phyloP scores from a whole-genome alignment of 1,140 invertebrate genomes.

The Rhopalosiphum padi region DNA sequence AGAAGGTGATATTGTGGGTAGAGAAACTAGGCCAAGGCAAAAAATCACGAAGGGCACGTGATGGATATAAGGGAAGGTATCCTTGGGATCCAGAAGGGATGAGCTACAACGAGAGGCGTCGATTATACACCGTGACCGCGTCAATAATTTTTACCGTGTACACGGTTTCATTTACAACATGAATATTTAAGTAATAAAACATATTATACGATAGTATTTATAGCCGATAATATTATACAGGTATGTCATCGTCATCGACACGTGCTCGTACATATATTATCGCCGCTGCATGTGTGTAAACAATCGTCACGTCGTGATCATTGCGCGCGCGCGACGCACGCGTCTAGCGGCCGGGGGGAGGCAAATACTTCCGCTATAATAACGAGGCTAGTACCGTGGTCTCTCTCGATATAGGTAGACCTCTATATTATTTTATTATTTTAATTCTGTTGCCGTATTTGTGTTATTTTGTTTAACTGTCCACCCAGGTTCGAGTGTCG shows the following conservation, averaged over 20 bases:
- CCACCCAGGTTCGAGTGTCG: neutral
- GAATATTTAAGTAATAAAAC: neutral
- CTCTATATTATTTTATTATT: neutral
- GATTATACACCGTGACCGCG: neutral
- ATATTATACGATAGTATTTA: neutral
- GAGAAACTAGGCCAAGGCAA: neutral
- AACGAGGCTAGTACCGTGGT: neutral
- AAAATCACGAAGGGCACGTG: neutral
- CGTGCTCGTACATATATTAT: neutral
- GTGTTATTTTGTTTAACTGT: neutral
- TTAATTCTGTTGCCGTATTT: neutral
- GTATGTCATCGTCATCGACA: neutral
- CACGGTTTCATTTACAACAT: neutral
- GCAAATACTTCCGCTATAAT: neutral
- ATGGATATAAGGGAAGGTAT: neutral
- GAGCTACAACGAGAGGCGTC: neutral
- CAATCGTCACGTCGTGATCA: constrained; percentile 9
- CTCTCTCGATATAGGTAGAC: neutral
- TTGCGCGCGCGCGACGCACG: neutral
- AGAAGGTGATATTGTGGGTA: neutral
- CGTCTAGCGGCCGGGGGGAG: neutral
- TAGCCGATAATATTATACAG: neutral
- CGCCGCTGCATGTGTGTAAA: neutral
- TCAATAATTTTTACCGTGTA: neutral
- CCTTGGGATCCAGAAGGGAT: neutral